phyloP scores from a whole-genome alignment of 1,140 invertebrate species.

The Ganaspis sp. region DNA sequence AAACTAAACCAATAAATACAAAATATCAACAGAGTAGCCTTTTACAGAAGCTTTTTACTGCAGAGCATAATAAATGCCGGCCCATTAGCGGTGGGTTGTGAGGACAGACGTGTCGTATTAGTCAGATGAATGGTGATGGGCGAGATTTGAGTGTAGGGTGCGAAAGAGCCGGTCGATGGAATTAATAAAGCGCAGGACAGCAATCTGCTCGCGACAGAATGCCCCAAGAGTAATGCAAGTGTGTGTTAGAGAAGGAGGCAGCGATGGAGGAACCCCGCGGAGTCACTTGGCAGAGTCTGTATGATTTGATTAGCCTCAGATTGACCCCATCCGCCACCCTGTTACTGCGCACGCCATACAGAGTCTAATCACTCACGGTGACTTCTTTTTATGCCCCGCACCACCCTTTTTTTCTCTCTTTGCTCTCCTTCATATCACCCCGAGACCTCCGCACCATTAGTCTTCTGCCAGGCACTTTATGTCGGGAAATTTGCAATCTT shows the following conservation, averaged over 20 bases:
- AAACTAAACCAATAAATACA: no score
- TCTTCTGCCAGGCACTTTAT: slow-evolving; percentile 74
- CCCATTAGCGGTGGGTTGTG: slow-evolving; percentile 58
- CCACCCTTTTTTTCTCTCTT: slow-evolving; percentile 41
- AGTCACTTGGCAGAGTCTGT: slow-evolving; percentile 59
- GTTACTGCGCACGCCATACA: slow-evolving; percentile 60
- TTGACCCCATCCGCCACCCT: slow-evolving; percentile 70
- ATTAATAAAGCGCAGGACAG: slow-evolving; percentile 74
- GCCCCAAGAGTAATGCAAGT: slow-evolving; percentile 40
- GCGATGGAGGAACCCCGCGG: slow-evolving; percentile 59
- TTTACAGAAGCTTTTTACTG: not conserved
- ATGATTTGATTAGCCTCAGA: slow-evolving; percentile 78
- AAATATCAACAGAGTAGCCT: no score
- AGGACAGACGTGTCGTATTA: slow-evolving; percentile 60
- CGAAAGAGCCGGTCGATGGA: slow-evolving; percentile 68
- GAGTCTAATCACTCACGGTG: slow-evolving; percentile 73
- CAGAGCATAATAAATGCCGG: not conserved
- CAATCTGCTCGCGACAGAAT: slow-evolving; percentile 68
- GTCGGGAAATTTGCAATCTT: slow-evolving; percentile 77
- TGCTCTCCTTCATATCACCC: slow-evolving; percentile 43
- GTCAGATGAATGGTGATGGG: slow-evolving; percentile 67
- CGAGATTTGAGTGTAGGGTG: slow-evolving; percentile 65
- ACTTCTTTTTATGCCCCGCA: slow-evolving; percentile 68
- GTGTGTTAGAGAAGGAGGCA: slow-evolving; percentile 36
- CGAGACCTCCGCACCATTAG: slow-evolving; percentile 69